Base-by-base conservation (phyloP, 1,140 invertebrate species). In the Drosophila mauritiana region DNA sequence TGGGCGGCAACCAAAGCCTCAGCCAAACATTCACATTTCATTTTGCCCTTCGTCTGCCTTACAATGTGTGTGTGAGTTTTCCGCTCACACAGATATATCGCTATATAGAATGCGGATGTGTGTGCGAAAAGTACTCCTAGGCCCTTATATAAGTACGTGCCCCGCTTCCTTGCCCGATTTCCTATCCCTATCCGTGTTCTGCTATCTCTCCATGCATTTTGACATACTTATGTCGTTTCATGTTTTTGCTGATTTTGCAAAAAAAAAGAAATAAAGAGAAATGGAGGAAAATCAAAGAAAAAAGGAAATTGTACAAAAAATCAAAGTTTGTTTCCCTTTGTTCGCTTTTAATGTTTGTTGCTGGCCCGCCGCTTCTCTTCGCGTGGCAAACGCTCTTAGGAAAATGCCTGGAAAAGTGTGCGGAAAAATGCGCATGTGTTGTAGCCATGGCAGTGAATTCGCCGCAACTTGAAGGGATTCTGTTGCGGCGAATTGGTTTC, bases 151-250 rank as follows among this genome's bases (percentile, higher is more conserved):
- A 86, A 88, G 83, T 83, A 88, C 70, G 83, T 79, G 83, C 79
- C 82, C 80, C 51, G 37, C 37, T 13, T 13, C 42, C 34, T 77
- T 11, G 36, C n/a, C 49, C 15, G 20, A 54, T 20, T 37, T 55
- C 36, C 65, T 59, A 22, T 55, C 34, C 51, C 40, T 56, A 57
- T 72, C 54, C 39, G 64, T 69, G 55, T 80, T 70, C 56, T 72
- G 80, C 75, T 76, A 83, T 86, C 81, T 90, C 69, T 77, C 53
- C 78, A 74, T 88, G 73, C 88, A 90, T 90, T 90, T 90, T 90
- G 86, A 90, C 86, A 90, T 90, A 90, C 88, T 90, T 90, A 89
- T 89, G 84, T 89, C 80, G 84, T 79, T 84, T 80, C 80, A 88
- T 89, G 84, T 88, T 89, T 89, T 89, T 88, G 84, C 84, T 89